Conservation (phyloP, 2,113 vertebrate genomes). For the Pelecanus crispus region DNA sequence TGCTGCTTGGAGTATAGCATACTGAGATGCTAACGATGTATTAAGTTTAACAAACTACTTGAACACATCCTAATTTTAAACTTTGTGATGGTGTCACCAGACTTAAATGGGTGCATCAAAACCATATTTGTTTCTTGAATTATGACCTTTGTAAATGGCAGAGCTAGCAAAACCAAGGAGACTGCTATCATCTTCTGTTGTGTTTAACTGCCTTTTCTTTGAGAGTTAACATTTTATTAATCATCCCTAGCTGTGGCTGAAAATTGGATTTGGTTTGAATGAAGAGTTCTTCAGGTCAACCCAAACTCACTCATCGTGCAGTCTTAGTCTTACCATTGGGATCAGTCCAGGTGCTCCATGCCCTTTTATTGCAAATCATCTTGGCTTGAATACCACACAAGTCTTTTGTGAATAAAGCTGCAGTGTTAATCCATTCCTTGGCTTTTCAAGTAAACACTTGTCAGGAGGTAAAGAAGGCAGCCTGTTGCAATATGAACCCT, state of each 20-base stretch:
- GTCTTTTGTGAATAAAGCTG: not conserved
- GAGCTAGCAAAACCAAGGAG: not conserved
- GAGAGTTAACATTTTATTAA: not conserved
- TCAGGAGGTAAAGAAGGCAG: not conserved
- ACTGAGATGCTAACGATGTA: not conserved
- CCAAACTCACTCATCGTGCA: not conserved
- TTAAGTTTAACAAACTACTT: not conserved
- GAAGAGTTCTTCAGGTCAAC: not conserved
- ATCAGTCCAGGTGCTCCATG: not conserved
- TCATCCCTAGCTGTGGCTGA: not conserved
- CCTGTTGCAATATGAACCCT: not conserved
- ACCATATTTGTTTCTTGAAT: not conserved
- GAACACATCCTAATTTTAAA: not conserved
- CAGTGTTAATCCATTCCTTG: not conserved
- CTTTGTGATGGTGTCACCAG: accelerated
- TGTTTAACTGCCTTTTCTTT: not conserved
- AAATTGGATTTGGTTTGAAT: not conserved
- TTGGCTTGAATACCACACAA: not conserved
- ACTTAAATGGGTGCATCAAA: not conserved
- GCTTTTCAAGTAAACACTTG: not conserved
- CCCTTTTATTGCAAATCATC: not conserved
- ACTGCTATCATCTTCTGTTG: not conserved
- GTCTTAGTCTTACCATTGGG: not conserved
- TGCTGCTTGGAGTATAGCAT: not conserved
- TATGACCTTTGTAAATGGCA: not conserved